Percentiles rank a stretch among this genome's conserved stretches.
These are phyloP conservation scores for Gymnobelideus leadbeateri DNA, from an alignment of 2,113 vertebrate genomes.

Conservation along the genomic window DNA sequence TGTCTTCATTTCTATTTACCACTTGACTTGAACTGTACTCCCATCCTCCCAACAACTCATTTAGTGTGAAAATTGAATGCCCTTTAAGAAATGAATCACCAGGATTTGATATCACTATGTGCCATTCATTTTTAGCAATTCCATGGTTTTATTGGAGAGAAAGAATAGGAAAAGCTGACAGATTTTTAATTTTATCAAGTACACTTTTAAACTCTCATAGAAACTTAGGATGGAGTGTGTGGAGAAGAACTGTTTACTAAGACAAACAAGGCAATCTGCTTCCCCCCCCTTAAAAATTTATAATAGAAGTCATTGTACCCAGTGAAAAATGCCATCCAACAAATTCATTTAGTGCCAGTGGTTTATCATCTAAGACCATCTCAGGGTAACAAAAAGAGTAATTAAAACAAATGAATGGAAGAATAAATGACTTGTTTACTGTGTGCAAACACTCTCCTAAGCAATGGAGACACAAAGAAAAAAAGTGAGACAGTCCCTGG, in stretches of 20 bases:
- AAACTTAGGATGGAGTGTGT: background rate
- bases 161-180: slow-evolving; percentile 50
- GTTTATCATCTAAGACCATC: background rate
- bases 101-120: slow-evolving; percentile 57
- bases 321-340: background rate
- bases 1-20: slow-evolving; percentile 55
- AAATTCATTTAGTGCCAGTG: background rate
- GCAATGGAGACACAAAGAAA: background rate
- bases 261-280: slow-evolving; percentile 5
- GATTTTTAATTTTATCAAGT: slow-evolving; percentile 39
- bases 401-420: slow-evolving; percentile 23
- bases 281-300: background rate
- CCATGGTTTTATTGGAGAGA: slow-evolving; percentile 32
- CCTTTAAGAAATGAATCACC: slow-evolving; percentile 71
- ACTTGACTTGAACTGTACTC: slow-evolving; percentile 58
- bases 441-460: background rate
- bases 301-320: background rate
- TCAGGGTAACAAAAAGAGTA: background rate
- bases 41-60: slow-evolving; percentile 66
- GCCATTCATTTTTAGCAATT: slow-evolving; percentile 60
- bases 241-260: slow-evolving; percentile 25
- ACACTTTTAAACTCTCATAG: slow-evolving; percentile 4
- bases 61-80: slow-evolving; percentile 76
- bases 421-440: background rate
- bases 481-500: background rate